Conservation (phyloP, 2,113 vertebrate species). For the Bombycilla garrulus region DNA sequence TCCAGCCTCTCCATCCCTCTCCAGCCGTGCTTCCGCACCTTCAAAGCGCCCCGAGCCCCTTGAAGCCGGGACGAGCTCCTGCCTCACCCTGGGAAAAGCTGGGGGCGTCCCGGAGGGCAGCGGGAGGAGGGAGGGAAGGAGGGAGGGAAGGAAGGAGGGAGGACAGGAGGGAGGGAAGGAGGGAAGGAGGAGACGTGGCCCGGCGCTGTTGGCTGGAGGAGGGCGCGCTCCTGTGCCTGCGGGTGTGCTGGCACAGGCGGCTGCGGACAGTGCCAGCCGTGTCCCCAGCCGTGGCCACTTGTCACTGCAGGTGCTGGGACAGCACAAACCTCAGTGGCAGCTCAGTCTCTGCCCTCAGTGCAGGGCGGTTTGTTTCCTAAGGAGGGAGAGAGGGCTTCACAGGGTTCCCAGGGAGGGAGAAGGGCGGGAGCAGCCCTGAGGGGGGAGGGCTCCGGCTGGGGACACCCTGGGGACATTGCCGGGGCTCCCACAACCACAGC, state of each 20-base stretch:
- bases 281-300: neutral
- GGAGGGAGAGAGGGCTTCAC: neutral
- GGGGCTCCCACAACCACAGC: neutral
- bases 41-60: neutral
- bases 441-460: neutral
- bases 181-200: neutral
- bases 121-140: neutral
- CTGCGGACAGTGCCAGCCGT: neutral
- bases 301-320: neutral
- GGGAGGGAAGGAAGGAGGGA: too few species aligned
- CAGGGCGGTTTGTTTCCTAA: neutral
- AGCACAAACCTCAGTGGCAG: accelerated
- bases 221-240: neutral
- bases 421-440: neutral
- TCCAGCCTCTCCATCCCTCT: neutral
- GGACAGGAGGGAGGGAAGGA: neutral
- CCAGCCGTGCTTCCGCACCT: accelerated
- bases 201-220: neutral
- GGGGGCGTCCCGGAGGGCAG: neutral
- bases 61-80: neutral
- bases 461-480: accelerated
- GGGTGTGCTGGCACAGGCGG: neutral
- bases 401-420: accelerated
- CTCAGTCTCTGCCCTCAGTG: neutral
- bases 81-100: neutral